Conservation (phyloP, 1,140 invertebrate species). For the Sweltsa coloradensis region DNA sequence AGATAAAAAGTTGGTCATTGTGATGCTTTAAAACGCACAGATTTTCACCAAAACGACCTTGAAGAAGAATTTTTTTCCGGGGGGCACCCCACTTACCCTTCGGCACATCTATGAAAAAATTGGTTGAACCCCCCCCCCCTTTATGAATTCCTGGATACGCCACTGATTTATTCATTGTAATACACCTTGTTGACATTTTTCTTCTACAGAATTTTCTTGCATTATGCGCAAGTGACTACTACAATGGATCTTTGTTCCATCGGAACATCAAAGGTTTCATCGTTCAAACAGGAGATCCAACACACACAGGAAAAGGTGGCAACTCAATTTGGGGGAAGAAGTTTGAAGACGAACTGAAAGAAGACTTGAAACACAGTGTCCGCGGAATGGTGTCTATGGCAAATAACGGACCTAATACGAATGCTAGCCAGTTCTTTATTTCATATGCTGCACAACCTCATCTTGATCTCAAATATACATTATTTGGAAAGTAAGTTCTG, state of each 20-base stretch:
- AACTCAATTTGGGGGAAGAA: conserved; percentile 82
- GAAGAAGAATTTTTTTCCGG: conserved; percentile 3
- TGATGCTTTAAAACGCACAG: too few relatives aligned
- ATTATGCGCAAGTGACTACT: conserved; percentile 91
- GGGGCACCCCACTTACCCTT: too few relatives aligned
- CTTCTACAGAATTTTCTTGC: conserved; percentile 88
- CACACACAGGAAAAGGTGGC: conserved; percentile 89
- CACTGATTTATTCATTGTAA: not conserved
- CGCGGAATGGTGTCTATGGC: conserved; percentile 94
- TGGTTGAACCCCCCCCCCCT: too few relatives aligned
- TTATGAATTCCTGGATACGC: not conserved
- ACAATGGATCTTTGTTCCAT: conserved; percentile 87
- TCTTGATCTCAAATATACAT: conserved; percentile 91
- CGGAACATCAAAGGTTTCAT: conserved; percentile 98
- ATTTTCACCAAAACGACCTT: not conserved
- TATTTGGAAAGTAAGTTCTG: conserved; percentile 80
- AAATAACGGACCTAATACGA: conserved; percentile 97
- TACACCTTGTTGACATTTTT: conserved; percentile 13
- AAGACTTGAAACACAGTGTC: conserved; percentile 82
- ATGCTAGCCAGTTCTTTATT: conserved; percentile 97
- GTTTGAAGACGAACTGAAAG: conserved; percentile 94
- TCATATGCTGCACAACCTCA: conserved; percentile 89
- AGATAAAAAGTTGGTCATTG: too few relatives aligned
- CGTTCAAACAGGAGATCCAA: conserved; percentile 93
- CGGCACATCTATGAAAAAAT: too few relatives aligned